Percentiles rank a stretch among this genome's conserved stretches.
Conservation (phyloP, 2,113 vertebrate genomes). For the Vicugna pacos region DNA sequence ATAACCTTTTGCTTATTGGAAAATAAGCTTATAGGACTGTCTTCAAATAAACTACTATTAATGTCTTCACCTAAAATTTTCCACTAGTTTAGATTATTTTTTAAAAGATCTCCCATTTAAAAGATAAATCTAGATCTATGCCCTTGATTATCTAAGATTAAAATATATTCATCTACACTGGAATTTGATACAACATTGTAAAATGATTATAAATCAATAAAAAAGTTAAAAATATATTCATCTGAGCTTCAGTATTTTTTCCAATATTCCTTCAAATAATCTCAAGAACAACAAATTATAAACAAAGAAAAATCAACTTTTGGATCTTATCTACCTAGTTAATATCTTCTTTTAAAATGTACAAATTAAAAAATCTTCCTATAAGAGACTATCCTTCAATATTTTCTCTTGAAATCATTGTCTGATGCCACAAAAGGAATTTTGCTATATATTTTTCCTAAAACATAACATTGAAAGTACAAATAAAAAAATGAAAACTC, state of each 20-base stretch:
- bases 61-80: not conserved
- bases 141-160: not conserved
- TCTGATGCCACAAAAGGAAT: not conserved
- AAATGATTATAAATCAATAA: too few species aligned
- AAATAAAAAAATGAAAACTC: not conserved
- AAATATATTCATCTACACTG: too few species aligned
- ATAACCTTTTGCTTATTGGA: not conserved
- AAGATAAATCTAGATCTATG: not conserved
- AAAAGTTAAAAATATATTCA: conserved; percentile 10
- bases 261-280: not conserved
- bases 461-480: not conserved
- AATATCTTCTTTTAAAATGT: not conserved
- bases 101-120: not conserved
- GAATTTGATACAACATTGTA: too few species aligned
- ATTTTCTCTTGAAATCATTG: not conserved
- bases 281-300: not conserved
- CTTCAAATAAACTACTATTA: not conserved
- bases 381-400: not conserved
- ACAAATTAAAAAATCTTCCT: not conserved
- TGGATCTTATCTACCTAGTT: not conserved
- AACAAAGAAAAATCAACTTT: not conserved
- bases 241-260: not conserved
- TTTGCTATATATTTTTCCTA: not conserved
- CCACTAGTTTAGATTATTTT: not conserved
- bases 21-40: not conserved